Base-by-base conservation (phyloP, 2,888 invertebrate species). In the Pelosia muscerda region DNA sequence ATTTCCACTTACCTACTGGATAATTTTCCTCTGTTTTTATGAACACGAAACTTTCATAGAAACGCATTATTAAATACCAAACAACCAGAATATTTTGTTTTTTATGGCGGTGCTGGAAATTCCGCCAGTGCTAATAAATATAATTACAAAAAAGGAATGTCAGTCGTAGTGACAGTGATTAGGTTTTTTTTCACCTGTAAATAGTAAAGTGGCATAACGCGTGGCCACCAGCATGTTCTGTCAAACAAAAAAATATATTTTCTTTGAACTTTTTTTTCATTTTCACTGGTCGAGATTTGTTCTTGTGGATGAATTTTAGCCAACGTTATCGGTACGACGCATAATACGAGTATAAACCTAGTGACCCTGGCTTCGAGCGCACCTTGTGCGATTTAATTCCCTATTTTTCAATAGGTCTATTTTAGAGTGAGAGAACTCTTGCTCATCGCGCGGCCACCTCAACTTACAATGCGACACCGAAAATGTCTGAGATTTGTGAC, bases 141-240 rank as follows among this genome's bases (percentile, higher is more conserved):
- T 22, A 61, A 49, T 61, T 61, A 61, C 26, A 61, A 61, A 61
- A 61, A 61, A 61, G 49, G 61, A 61, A 61, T 42, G 49, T 49
- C 61, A 61, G 42, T n/a, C n/a, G 8, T 11, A 6, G 25, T 49
- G 61, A 42, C 61, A 49, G 26, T n/a, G 19, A 19, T 23, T 25
- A n/a, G 42, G 34, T 34, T 60, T 42, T 61, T 34, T 60, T 60
- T 61, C n/a, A 26, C 25, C 26, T 23, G 26, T 61, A 61, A 42
- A 42, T 26, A 42, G 13, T 2, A 42, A 15, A 42, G 25, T 23
- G 54, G 23, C 25, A 11, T 55, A 9, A n/a, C n/a, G n/a, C n/a
- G 42, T 49, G 8, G 9, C 38, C 25, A 25, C 38, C 19, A 59
- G 59, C 25, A 59, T 38, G 19, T 25, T 55, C 25, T 55, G 23